Percentiles rank a stretch among this genome's conserved stretches.
Evolutionary conservation across 2,113 vertebrate species (phyloP).

Genomic region (Passer domesticus): DNA sequence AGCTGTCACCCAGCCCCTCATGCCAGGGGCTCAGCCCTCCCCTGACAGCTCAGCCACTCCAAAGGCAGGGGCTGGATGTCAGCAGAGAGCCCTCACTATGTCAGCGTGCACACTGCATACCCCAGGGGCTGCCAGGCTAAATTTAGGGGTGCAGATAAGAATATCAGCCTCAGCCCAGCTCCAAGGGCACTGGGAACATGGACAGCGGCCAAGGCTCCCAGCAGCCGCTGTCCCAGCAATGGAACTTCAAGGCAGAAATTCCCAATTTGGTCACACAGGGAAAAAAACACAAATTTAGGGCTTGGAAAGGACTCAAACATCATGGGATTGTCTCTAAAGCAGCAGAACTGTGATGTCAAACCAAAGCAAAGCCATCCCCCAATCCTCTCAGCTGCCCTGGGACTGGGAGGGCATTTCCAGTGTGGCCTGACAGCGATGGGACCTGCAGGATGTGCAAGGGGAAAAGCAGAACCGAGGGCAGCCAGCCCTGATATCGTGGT

Average conservation of each 20-base stretch:
- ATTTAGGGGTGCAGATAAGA: conserved; percentile 31
- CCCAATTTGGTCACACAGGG: neutral
- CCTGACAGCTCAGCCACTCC: neutral
- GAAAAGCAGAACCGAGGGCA: fast-evolving
- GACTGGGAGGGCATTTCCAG: fast-evolving
- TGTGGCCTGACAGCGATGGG: fast-evolving
- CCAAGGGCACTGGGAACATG: neutral
- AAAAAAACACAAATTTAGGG: neutral
- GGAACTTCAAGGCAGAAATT: neutral
- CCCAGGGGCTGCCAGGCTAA: conserved; percentile 15
- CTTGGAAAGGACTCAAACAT: neutral
- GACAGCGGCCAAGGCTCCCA: neutral
- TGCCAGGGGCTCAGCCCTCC: neutral
- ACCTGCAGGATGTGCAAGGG: fast-evolving
- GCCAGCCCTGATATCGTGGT: fast-evolving
- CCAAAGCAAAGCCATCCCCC: neutral
- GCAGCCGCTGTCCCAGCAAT: neutral
- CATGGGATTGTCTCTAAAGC: neutral
- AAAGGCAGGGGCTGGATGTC: neutral
- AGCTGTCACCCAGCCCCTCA: neutral
- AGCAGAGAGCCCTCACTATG: neutral
- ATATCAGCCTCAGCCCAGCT: neutral
- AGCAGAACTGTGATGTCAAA: neutral
- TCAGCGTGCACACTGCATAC: neutral
- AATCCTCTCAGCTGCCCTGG: neutral